Conservation (phyloP, 2,113 vertebrate genomes). For the Morone chrysops region DNA sequence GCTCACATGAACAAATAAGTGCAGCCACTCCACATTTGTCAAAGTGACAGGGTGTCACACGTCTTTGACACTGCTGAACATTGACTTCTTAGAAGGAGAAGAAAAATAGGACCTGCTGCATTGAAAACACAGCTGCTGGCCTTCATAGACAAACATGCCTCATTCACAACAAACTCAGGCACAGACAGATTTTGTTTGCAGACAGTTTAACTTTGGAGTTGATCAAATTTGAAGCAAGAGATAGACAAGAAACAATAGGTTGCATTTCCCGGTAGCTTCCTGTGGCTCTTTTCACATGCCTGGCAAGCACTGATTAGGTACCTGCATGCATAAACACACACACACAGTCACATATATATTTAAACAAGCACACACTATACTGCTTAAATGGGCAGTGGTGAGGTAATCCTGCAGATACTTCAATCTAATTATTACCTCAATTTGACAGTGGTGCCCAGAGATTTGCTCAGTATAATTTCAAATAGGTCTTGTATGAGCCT, state of each 20-base stretch:
- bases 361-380: conserved; percentile 22
- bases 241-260: background rate
- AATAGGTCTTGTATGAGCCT: conserved; percentile 18
- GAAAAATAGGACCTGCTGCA: conserved; percentile 7
- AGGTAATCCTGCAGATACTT: conserved; percentile 66
- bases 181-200: conserved; percentile 12
- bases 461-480: conserved; percentile 42
- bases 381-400: conserved; percentile 57
- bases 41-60: conserved; percentile 57
- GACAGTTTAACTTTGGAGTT: conserved; percentile 17
- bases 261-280: conserved; percentile 18
- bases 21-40: conserved; percentile 47
- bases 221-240: conserved; percentile 24
- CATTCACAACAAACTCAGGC: background rate
- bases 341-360: conserved; percentile 16
- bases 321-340: conserved; percentile 38
- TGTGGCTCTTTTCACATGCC: conserved; percentile 54
- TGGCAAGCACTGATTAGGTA: conserved; percentile 65
- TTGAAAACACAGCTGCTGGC: conserved; percentile 21
- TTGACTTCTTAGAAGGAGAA: conserved; percentile 54
- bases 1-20: conserved; percentile 30
- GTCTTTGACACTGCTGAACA: conserved; percentile 55
- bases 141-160: conserved; percentile 30
- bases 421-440: conserved; percentile 55
- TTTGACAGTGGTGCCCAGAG: conserved; percentile 44